phyloP scores from a whole-genome alignment of 2,797 vertebrate species.

The Dromococcyx pavoninus region DNA sequence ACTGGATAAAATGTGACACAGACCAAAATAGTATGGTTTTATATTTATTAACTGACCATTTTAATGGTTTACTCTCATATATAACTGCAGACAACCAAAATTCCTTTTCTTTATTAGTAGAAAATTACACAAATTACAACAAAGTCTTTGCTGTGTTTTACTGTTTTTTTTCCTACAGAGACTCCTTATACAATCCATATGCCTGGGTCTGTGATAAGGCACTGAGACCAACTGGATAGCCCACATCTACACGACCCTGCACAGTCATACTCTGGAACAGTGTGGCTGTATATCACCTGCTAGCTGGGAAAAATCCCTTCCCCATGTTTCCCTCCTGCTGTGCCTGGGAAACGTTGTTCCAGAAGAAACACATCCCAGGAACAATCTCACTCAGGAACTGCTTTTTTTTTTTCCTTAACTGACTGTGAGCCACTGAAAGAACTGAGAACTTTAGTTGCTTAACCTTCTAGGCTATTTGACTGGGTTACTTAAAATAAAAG shows the following conservation, averaged over 20 bases:
- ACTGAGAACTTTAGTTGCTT: not conserved
- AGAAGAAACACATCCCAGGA: not conserved
- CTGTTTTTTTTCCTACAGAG: not conserved
- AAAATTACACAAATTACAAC: not conserved
- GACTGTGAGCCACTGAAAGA: not conserved
- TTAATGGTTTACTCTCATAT: not conserved
- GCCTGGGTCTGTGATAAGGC: not conserved
- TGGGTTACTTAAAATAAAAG: not conserved
- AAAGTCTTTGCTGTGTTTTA: not conserved
- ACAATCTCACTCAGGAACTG: not conserved
- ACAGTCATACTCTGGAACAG: not conserved
- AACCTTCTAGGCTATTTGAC: not conserved
- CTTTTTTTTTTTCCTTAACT: not conserved
- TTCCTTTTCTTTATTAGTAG: not conserved
- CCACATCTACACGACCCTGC: rapidly evolving
- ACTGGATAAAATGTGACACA: not conserved
- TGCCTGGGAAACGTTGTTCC: not conserved
- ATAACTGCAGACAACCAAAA: not conserved
- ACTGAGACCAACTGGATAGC: not conserved
- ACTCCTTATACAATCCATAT: not conserved
- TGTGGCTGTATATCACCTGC: rapidly evolving
- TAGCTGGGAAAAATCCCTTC: not conserved
- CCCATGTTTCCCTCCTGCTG: rapidly evolving
- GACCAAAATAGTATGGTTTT: not conserved
- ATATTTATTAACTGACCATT: not conserved